phyloP scores from a whole-genome alignment of 35 echinoderm and acorn worm species.

The Apostichopus parvimensis region DNA sequence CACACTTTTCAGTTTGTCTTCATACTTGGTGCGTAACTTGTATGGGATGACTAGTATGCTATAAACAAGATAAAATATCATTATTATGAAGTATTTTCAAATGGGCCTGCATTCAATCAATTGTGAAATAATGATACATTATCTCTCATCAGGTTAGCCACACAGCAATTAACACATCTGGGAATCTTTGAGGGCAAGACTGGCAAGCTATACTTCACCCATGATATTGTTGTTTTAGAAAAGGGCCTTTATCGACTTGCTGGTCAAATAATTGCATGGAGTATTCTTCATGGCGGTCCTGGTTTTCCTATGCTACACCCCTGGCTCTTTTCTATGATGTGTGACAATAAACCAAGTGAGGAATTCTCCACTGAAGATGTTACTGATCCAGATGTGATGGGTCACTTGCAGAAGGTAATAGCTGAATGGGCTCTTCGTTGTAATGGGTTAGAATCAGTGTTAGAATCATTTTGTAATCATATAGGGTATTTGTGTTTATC shows the following conservation, averaged over 20 bases:
- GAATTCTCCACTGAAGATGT: no score
- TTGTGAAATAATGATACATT: no score
- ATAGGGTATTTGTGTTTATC: no score
- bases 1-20: no score
- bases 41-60: no score
- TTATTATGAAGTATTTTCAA: no score
- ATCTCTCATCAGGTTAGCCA: neutral
- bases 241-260: slow-evolving; percentile 28
- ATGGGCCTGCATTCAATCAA: no score
- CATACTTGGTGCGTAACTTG: no score
- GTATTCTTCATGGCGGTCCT: slow-evolving; percentile 32
- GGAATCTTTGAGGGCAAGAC: slow-evolving; percentile 21
- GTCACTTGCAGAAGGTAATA: neutral
- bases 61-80: no score
- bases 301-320: slow-evolving; percentile 4
- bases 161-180: neutral
- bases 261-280: slow-evolving; percentile 49
- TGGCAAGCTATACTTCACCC: slow-evolving; percentile 11
- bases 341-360: no score
- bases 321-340: neutral
- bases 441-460: neutral
- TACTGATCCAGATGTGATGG: no score
- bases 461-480: neutral
- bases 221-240: slow-evolving; percentile 16
- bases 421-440: neutral